phyloP scores from a whole-genome alignment of 2,888 invertebrate genomes.

The Colostygia pectinataria region DNA sequence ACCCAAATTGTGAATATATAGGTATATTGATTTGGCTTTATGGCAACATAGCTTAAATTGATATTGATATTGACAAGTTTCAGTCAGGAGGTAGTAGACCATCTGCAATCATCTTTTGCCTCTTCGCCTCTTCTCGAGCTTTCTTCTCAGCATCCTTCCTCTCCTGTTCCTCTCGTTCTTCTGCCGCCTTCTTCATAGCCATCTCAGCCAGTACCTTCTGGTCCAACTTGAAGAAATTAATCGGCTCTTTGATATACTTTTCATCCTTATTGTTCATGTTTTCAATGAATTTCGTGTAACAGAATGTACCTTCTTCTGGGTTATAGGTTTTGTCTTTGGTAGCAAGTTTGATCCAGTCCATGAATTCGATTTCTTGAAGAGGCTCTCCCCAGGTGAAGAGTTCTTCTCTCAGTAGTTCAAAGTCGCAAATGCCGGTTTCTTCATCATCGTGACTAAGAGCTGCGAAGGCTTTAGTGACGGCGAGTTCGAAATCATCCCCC shows the following conservation, averaged over 20 bases:
- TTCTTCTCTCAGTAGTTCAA: conserved; percentile 61
- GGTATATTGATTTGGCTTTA: neutral
- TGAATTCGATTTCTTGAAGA: conserved; percentile 62
- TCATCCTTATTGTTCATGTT: conserved; percentile 69
- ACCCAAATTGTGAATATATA: neutral
- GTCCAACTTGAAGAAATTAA: conserved; percentile 74
- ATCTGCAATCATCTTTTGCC: conserved; percentile 65
- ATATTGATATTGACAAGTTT: neutral
- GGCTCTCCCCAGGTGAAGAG: conserved; percentile 71
- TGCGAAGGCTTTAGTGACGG: conserved; percentile 62
- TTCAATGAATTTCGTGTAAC: conserved; percentile 68
- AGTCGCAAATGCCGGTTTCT: conserved; percentile 57
- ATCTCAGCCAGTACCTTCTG: conserved; percentile 72
- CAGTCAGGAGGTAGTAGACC: conserved; percentile 50
- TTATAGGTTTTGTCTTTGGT: conserved; percentile 64
- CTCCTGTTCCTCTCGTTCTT: conserved; percentile 61
- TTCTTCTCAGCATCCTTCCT: conserved; percentile 60
- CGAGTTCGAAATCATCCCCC: conserved; percentile 71
- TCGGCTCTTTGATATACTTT: conserved; percentile 63
- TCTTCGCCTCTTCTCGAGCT: conserved; percentile 63
- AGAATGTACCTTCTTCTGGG: conserved; percentile 53
- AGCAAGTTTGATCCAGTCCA: conserved; percentile 61
- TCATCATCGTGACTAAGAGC: conserved; percentile 65
- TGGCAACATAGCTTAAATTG: neutral
- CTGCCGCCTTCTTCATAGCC: conserved; percentile 67